Evolutionary conservation across 2,113 vertebrate species (phyloP), one percentile per base, ranked within the genome.

Genomic region (Perca flavescens): DNA sequence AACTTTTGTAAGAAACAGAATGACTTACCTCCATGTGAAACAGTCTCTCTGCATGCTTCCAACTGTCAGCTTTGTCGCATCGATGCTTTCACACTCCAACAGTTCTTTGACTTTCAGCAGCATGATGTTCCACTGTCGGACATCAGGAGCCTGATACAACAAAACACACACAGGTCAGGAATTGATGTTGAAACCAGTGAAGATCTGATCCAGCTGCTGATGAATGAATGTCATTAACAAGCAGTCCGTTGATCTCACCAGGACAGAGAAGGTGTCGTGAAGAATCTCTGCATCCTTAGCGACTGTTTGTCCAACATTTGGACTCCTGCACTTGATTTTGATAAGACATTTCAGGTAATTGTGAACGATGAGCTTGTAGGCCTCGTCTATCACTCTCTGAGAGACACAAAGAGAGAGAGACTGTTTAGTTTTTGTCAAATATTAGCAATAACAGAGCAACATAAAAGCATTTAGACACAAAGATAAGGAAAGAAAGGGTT

Each of bases 291-390:
- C 89, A 40, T 94, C 91, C 0, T 22, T 6, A 15, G 0, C 15
- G 5, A 95, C 70, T 21, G 2, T 56, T 36, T 40, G 6, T 0
- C 40, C 77, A 0, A 93, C 53, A 28, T 91, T 6, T 6, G 1
- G 0, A 36, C 21, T 47, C 94, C 94, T 93, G 16, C 3, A 14
- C 0, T 2, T 89, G 25, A 2, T 79, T 15, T 19, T 25, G 71
- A 90, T 40, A 11, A 95, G 82, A 77, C 75, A 69, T 40, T 68
- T 28, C 10, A 95, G 22, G 84, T 95, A 95, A 68, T 47, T 5
- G 2, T 25, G 66, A 19, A 9, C 14, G 4, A 93, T 73, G 67
- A 76, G 21, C n/a, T 69, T 25, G 34, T 91, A 92, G n/a, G 57
- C 81, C 16, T 72, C 14, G 5, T 86, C 69, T 69, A 91, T 54